Evolutionary conservation across 2,888 invertebrate genomes (phyloP).

Genomic region (Euzetes globulus): DNA sequence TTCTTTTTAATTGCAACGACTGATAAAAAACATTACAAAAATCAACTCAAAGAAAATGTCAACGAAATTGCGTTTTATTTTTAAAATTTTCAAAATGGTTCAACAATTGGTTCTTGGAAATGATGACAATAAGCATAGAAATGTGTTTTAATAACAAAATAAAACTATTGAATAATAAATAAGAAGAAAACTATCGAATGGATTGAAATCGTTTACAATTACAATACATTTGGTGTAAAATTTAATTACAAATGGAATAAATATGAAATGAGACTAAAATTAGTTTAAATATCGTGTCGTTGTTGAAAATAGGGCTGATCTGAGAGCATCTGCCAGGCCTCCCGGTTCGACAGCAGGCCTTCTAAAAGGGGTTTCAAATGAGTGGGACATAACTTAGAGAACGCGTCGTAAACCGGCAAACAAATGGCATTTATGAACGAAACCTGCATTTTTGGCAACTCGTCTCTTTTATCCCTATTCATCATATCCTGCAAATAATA

Average conservation of each 20-base stretch:
- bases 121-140: neutral
- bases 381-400: conserved; percentile 65
- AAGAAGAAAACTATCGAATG: conserved; percentile 3
- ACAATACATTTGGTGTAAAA: conserved; percentile 10
- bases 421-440: conserved; percentile 92
- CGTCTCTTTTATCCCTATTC: conserved; percentile 89
- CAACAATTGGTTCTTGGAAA: neutral
- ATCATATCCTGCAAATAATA: conserved; percentile 61
- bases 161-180: conserved; percentile 9
- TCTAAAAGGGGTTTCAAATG: conserved; percentile 70
- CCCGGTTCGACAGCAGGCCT: conserved; percentile 70
- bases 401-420: conserved; percentile 84
- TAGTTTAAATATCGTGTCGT: neutral
- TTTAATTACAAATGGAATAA: conserved; percentile 6
- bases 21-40: no score
- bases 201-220: neutral
- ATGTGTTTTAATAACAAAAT: neutral
- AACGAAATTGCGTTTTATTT: no score
- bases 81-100: neutral
- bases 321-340: conserved; percentile 59
- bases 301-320: conserved; percentile 28
- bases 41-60: no score
- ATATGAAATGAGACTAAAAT: conserved; percentile 14
- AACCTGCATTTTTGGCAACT: conserved; percentile 90
- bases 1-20: no score